Evolutionary conservation across 2,113 vertebrate genomes (phyloP).

Genomic region (Petrocephalus zakoni): DNA sequence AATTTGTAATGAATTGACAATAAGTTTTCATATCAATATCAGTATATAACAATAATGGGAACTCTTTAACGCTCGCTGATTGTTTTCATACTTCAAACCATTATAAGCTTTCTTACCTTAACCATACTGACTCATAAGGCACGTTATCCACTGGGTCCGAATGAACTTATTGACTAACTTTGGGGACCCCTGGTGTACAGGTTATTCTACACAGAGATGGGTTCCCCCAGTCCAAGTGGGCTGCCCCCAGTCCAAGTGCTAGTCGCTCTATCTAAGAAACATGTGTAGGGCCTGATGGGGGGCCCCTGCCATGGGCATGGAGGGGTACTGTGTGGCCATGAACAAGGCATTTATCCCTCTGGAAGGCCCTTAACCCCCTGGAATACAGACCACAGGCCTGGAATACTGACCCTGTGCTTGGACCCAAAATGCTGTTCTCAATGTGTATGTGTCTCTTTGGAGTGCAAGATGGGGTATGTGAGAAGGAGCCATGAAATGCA

Average conservation of each 20-base stretch:
- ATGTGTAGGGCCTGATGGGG: neutral
- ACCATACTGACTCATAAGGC: neutral
- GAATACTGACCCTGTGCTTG: too few species aligned
- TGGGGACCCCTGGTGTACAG: neutral
- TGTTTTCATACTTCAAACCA: neutral
- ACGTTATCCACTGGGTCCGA: neutral
- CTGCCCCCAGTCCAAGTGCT: neutral
- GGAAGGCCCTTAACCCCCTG: neutral
- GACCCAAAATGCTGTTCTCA: too few species aligned
- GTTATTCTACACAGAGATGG: neutral
- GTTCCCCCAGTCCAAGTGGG: too few species aligned
- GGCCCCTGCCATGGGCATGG: neutral
- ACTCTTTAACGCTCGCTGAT: neutral
- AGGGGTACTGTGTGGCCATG: neutral
- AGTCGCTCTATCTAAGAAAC: neutral
- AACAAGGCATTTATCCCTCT: neutral
- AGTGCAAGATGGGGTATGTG: neutral
- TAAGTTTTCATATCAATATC: neutral
- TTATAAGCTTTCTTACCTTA: neutral
- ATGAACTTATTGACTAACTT: neutral
- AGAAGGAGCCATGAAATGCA: neutral
- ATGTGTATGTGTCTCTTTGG: neutral
- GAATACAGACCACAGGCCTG: neutral
- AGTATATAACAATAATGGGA: neutral
- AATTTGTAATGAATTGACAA: neutral